These are phyloP conservation scores for Andrena cerasifolii DNA, from an alignment of 1,140 invertebrate species.

Conservation along the genomic window DNA sequence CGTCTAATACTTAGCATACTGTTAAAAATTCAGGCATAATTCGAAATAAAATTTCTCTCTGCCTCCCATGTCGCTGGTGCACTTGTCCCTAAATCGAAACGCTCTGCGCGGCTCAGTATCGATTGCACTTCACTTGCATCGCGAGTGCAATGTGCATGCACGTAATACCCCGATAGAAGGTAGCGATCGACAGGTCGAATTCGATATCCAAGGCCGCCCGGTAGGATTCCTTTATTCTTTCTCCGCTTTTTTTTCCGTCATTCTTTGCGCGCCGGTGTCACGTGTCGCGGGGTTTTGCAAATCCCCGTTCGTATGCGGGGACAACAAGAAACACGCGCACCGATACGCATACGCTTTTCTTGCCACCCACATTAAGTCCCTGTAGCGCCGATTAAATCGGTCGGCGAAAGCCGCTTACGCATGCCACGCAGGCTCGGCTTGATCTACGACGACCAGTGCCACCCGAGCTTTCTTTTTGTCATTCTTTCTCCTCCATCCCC, in stretches of 20 bases:
- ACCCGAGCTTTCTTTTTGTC: conserved; percentile 21
- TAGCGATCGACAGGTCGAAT: conserved; percentile 39
- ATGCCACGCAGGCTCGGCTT: conserved; percentile 28
- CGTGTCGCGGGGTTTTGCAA: conserved; percentile 35
- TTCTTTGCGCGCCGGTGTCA: conserved; percentile 18
- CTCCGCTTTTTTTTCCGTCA: neutral
- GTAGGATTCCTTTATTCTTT: neutral
- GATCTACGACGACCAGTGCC: conserved; percentile 44
- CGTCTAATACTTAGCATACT: neutral
- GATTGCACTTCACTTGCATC: conserved; percentile 10
- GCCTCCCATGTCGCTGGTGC: neutral
- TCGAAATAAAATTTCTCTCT: conserved; percentile 3
- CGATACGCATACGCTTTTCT: conserved; percentile 20
- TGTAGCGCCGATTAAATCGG: conserved; percentile 57
- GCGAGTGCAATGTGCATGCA: neutral
- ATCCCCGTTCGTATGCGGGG: neutral
- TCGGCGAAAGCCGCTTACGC: conserved; percentile 56
- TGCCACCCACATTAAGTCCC: conserved; percentile 45
- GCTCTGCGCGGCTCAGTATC: conserved; percentile 9
- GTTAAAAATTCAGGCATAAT: neutral
- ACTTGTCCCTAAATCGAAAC: conserved; percentile 10
- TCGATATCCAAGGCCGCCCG: conserved; percentile 51
- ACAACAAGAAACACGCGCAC: conserved; percentile 17
- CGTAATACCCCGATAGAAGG: conserved; percentile 25
- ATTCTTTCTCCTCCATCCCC: neutral